Evolutionary conservation across 2,113 vertebrate genomes (phyloP), one percentile per base, ranked within the genome.

Genomic region (Entelurus aequoreus): DNA sequence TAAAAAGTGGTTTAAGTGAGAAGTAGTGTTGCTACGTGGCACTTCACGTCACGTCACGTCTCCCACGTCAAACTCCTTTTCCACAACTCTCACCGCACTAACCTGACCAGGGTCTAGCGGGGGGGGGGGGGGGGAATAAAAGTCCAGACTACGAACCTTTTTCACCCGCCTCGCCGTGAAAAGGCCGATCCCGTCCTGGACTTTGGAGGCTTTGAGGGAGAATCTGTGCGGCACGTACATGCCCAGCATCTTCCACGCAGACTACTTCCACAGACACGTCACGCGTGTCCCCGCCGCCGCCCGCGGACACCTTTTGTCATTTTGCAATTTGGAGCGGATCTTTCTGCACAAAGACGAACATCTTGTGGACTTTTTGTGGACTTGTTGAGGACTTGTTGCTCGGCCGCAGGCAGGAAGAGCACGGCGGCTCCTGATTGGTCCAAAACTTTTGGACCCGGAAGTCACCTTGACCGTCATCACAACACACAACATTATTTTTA

Each of bases 151-250:
- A 96, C 96, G 88, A 93, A 98, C 96, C 96, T 98, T 98, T 89
- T 92, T 92, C 53, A 98, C 94, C 79, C 92, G 86, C 83, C 95
- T 92, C 87, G 95, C 93, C 60, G 96, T 94, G 91, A 93, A 99
- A 54, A 99, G 93, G 87, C 96, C 96, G 93, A 99, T 94, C 77
- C 96, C 96, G 90, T 98, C 95, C 89, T 97, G 96, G 71, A 98
- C 94, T 70, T 89, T 84, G 59, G 96, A 99, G 54, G 95, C 92
- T 87, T 96, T 95, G 84, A 99, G 90, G 52, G 94, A 90, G 82
- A 99, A 99, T 88, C 96, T 93, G 86, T 99, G 95, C 80, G 96
- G 96, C 85, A 99, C 95, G 76, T 99, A 99, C 95, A 98, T 97
- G 84, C 96, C 96, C 90, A 98, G 90, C 96, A 99, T 99, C 64